A percentile compares a stretch with the other conserved stretches of the same genome.
Evolutionary conservation across 2,113 vertebrate genomes (phyloP).

Genomic region (Nibea albiflora): DNA sequence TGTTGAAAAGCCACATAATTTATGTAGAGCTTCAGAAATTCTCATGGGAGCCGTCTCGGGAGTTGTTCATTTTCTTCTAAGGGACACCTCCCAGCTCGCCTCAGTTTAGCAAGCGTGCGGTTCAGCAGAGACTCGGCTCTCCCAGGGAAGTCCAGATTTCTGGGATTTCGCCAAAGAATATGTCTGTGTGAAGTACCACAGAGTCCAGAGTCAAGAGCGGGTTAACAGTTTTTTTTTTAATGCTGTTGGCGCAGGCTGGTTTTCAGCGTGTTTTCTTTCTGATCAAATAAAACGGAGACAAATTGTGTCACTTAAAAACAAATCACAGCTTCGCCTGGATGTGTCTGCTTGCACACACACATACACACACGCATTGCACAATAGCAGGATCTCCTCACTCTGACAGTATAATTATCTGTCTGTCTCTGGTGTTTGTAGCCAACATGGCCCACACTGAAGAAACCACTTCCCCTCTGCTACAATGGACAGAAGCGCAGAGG

Average conservation of each 20-base stretch:
- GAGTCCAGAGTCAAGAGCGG: constrained; percentile 9
- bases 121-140: constrained; percentile 17
- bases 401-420: constrained; percentile 56
- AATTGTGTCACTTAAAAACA: constrained; percentile 31
- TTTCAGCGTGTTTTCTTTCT: constrained; percentile 24
- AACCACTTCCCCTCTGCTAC: constrained; percentile 59
- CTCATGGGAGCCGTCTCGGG: constrained; percentile 39
- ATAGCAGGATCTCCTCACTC: constrained; percentile 33
- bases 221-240: constrained; percentile 11
- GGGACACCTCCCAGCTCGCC: constrained; percentile 22
- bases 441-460: constrained; percentile 48
- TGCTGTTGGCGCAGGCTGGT: constrained; percentile 1
- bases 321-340: constrained; percentile 7
- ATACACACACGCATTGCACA: constrained; percentile 33
- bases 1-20: constrained; percentile 53
- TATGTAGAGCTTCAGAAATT: constrained; percentile 22
- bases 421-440: constrained; percentile 51
- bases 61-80: constrained; percentile 20
- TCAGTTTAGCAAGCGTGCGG: constrained; percentile 8
- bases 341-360: constrained; percentile 15
- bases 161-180: constrained; percentile 34
- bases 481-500: constrained; percentile 67
- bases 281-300: constrained; percentile 32
- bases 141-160: constrained; percentile 44
- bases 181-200: constrained; percentile 24